Conservation (phyloP, 2,888 invertebrate species). For the Saturnia pavonia region DNA sequence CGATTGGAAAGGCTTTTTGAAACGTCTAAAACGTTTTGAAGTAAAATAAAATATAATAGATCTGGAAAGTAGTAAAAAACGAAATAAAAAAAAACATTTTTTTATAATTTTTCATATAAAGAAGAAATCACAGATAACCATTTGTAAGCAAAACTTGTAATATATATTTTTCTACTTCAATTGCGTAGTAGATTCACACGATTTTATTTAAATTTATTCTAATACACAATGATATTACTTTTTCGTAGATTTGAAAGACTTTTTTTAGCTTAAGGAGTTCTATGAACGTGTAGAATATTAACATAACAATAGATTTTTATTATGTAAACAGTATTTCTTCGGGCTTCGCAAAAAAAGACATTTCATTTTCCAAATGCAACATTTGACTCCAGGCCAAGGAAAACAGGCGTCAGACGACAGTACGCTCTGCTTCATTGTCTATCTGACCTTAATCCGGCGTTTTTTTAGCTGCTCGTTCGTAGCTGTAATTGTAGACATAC, state of each 20-base stretch:
- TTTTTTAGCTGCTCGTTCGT: conserved; percentile 57
- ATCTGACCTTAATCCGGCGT: conserved; percentile 62
- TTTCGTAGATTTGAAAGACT: background rate
- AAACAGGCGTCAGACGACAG: conserved; percentile 56
- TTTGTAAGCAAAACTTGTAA: background rate
- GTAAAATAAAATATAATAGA: background rate
- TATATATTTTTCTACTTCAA: background rate
- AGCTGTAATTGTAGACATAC: conserved; percentile 39
- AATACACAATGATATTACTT: background rate
- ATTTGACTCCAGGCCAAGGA: conserved; percentile 59
- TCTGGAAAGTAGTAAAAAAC: too few species aligned
- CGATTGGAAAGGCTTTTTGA: background rate
- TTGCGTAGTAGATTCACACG: background rate
- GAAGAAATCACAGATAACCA: background rate
- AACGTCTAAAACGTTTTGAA: too few species aligned
- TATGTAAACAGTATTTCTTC: conserved; percentile 12
- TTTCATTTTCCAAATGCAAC: conserved; percentile 60
- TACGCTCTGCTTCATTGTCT: conserved; percentile 57
- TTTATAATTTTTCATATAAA: background rate
- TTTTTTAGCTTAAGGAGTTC: background rate
- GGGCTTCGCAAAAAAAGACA: conserved; percentile 31
- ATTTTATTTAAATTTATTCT: background rate
- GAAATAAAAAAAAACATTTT: background rate
- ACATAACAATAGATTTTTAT: conserved; percentile 20
- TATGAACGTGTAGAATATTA: background rate